These are phyloP conservation scores for Tarsius wallacei DNA, from an alignment of 2,797 vertebrate species.

Conservation along the genomic window DNA sequence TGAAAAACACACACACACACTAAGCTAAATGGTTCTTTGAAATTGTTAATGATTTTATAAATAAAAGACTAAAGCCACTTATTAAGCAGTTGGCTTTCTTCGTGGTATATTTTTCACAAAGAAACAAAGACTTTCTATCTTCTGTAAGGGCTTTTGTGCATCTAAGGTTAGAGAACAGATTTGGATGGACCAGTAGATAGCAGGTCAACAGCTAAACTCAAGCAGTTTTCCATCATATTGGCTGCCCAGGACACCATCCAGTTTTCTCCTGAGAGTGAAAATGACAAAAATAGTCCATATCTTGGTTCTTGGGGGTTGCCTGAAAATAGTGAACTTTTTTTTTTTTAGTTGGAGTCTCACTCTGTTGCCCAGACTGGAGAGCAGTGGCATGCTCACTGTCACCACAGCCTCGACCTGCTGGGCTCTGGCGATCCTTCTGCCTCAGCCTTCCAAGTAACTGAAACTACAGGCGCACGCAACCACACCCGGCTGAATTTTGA, in stretches of 20 bases:
- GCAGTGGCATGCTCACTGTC: too few relatives aligned
- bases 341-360: too few relatives aligned
- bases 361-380: too few relatives aligned
- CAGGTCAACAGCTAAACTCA: background rate
- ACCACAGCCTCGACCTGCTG: too few relatives aligned
- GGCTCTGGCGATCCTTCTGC: too few relatives aligned
- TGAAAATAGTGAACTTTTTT: background rate
- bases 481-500: too few relatives aligned
- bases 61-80: slow-evolving; percentile 39
- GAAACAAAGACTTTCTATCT: slow-evolving; percentile 23
- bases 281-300: background rate
- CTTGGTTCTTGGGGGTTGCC: background rate
- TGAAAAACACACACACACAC: background rate
- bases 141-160: background rate
- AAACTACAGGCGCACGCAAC: too few relatives aligned
- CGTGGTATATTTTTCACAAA: background rate
- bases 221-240: background rate
- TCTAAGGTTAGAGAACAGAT: background rate
- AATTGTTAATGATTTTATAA: slow-evolving; percentile 30
- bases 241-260: background rate
- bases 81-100: slow-evolving; percentile 13
- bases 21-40: background rate
- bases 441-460: too few relatives aligned
- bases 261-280: background rate
- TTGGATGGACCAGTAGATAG: background rate